Evolutionary conservation across 2,113 vertebrate species (phyloP), one percentile per base, ranked within the genome.

Genomic region (Phylloscopus trochiloides): DNA sequence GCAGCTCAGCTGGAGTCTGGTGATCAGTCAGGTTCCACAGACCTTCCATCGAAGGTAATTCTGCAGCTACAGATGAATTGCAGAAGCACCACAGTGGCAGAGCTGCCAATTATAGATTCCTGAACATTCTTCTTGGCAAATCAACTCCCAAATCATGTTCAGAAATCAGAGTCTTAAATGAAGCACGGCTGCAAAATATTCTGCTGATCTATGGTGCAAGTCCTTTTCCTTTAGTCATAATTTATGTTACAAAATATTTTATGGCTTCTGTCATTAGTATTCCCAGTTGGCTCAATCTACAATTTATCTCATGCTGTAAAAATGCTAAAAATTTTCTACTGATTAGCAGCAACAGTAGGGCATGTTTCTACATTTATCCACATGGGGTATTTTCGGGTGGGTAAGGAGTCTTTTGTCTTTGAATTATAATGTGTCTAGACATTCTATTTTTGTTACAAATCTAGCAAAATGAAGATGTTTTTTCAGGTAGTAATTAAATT

Each of bases 231-330:
- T 92, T 66, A 73, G 86, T 68, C 21, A 3, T 95, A 95, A 96
- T 94, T 94, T 91, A 84, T 86, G 84, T 86, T 89, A 63, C 82
- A 85, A 75, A 92, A 84, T 93, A 72, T 92, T 95, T 91, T 81
- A 94, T 86, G 71, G 28, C 40, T 90, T 77, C 88, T 94, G 82
- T 91, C 94, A 91, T 94, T 91, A 90, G 81, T 38, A 36, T 85
- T 83, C 86, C 58, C 78, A 70, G 1, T 51, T 73, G 80, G 50
- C 58, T 67, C 31, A 21, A 71, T 84, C 55, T 82, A 8, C 40
- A 43, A 62, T 85, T 86, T 82, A 87, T 84, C 82, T 59, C 63
- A 26, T 66, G 82, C 76, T 78, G 66, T 66, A 86, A 93, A 96
- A 94, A 90, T 29, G 48, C 48, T 55, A 7, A 78, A 75, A 72